Evolutionary conservation across 2,797 vertebrate genomes (phyloP), one percentile per base, ranked within the genome.

Genomic region (Gastrophryne carolinensis): DNA sequence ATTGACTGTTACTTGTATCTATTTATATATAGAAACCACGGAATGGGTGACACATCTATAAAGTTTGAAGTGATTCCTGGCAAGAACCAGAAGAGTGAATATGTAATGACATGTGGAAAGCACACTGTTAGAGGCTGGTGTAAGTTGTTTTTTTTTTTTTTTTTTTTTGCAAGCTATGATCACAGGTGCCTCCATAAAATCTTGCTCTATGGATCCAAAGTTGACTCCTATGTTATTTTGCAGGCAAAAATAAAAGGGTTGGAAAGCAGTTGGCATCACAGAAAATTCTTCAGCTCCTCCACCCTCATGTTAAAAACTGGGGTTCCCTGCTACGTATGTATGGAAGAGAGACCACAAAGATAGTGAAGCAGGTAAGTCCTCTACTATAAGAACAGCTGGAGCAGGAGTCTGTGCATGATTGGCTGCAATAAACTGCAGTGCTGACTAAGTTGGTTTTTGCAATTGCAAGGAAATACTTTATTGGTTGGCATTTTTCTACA

Each of bases 31-130:
- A 99, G 98, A 98, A 99, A 99, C 84, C 98, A 99, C 35, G 98
- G 98, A 75, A 99, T 99, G 98, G 98, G 97, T 81, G 98, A 99
- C 82, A 99, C 98, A 66, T 96, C 94, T 87, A 98, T 99, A 79
- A 97, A 99, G 84, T 99, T 99, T 88, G 97, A 99, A 92, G 98
- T 99, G 86, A 98, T 99, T 83, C 98, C 98, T 58, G 98, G 97
- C 81, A 99, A 99, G 89, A 99, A 99, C 90, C 98, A 99, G 94
- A 99, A 98, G 90, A 99, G 98, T 19, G 98, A 99, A 91, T 99
- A 98, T 2, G 93, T 99, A 79, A 99, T 99, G 98, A 95, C 96
- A 0, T 99, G 98, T 75, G 98, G 98, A 80, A 99, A 99, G 77
- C 98, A 99, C 84, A 97, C 95, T 1, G 98, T 99, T 79, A 93